These are phyloP conservation scores for Propithecus perrieri DNA, from an alignment of 2,797 vertebrate species.

Conservation along the genomic window DNA sequence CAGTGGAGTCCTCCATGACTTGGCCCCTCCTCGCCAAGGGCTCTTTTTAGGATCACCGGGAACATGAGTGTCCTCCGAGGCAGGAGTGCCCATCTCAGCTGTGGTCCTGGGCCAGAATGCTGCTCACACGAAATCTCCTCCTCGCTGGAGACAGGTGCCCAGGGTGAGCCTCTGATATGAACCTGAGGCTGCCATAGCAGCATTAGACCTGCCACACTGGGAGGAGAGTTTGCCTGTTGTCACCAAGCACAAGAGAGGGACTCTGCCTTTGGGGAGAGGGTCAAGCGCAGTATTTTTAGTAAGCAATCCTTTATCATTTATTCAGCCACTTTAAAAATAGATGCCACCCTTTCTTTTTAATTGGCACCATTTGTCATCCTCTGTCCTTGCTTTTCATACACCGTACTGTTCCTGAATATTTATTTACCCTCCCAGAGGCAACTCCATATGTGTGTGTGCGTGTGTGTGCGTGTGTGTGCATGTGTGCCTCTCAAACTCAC, in stretches of 20 bases:
- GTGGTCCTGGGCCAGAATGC: background rate
- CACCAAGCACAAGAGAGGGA: background rate
- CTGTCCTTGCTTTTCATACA: conserved; percentile 83
- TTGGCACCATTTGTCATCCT: conserved; percentile 84
- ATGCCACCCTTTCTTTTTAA: conserved; percentile 82
- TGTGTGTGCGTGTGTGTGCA: accelerated
- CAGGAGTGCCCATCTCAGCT: background rate
- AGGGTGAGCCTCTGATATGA: background rate
- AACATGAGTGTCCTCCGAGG: background rate
- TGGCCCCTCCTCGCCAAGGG: background rate
- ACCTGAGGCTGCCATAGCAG: background rate
- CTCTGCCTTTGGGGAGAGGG: conserved; percentile 29
- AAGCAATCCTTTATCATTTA: conserved; percentile 76
- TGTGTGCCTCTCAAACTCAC: background rate
- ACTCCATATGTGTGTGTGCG: conserved; percentile 21
- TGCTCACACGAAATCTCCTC: conserved; percentile 16
- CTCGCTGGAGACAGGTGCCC: background rate
- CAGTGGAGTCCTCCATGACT: background rate
- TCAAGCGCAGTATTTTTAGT: conserved; percentile 63
- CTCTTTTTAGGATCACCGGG: background rate
- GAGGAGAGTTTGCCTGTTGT: background rate
- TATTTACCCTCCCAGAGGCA: conserved; percentile 80
- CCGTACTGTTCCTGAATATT: conserved; percentile 84
- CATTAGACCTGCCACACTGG: too few species aligned
- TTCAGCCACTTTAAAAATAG: conserved; percentile 83